Evolutionary conservation across 2,113 vertebrate genomes (phyloP).

Genomic region (Cheirogaleus medius): DNA sequence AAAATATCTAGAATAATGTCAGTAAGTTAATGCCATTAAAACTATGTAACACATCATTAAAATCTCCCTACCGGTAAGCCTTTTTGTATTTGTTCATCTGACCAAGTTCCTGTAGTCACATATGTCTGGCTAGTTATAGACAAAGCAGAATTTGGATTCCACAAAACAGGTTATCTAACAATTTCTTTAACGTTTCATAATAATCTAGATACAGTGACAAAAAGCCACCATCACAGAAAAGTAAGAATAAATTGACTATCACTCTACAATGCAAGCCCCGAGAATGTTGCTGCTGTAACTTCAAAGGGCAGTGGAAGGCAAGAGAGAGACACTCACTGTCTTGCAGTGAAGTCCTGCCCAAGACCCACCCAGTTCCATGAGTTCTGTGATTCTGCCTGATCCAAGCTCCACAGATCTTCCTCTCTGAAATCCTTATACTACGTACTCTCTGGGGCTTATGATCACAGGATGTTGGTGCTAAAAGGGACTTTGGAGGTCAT

Average conservation of each 20-base stretch:
- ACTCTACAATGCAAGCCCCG: rapidly evolving
- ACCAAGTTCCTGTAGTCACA: not conserved
- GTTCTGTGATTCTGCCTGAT: rapidly evolving
- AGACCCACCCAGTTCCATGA: not conserved
- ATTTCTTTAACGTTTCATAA: not conserved
- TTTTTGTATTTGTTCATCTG: not conserved
- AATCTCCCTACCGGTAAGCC: not conserved
- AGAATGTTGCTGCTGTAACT: rapidly evolving
- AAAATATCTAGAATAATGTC: not conserved
- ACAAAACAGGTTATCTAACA: not conserved
- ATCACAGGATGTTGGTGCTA: not conserved
- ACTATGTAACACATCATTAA: not conserved
- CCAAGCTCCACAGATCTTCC: not conserved
- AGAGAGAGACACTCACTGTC: rapidly evolving
- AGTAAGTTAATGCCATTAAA: not conserved
- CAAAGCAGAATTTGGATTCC: not conserved
- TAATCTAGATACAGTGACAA: not conserved
- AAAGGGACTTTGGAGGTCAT: not conserved
- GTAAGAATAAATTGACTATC: rapidly evolving
- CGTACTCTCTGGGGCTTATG: not conserved
- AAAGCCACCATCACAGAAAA: not conserved
- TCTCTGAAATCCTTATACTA: not conserved
- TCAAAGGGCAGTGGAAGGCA: not conserved
- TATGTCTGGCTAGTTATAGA: not conserved
- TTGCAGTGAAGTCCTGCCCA: not conserved